Evolutionary conservation across 1,140 invertebrate genomes (phyloP).

Genomic region (Drosophila tani): DNA sequence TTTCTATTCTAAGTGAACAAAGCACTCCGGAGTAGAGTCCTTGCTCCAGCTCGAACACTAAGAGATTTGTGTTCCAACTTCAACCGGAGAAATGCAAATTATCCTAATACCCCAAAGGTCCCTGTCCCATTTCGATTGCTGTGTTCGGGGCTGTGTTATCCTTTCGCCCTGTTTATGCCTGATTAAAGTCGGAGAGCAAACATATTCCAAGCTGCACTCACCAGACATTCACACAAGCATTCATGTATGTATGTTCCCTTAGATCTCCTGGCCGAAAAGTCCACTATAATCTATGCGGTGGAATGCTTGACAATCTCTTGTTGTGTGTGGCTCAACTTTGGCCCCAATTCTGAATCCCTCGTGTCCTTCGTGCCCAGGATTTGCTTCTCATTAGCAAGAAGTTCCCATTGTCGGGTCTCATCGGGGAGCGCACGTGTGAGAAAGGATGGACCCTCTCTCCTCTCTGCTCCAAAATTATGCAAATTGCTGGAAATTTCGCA

Average conservation of each 20-base stretch:
- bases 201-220: slow-evolving; percentile 33
- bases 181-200: slow-evolving; percentile 45
- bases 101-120: slow-evolving; percentile 18
- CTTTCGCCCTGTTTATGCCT: slow-evolving; percentile 30
- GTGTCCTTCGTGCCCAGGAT: slow-evolving; percentile 21
- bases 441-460: slow-evolving; percentile 29
- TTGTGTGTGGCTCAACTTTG: slow-evolving; percentile 32
- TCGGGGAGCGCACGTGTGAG: slow-evolving; percentile 30
- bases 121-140: slow-evolving; percentile 39
- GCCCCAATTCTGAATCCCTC: slow-evolving; percentile 25
- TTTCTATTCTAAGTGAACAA: neutral
- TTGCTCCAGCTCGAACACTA: slow-evolving; percentile 1
- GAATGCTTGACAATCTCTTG: slow-evolving; percentile 42
- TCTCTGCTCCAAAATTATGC: slow-evolving; percentile 33
- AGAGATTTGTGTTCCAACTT: slow-evolving; percentile 7
- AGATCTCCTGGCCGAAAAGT: slow-evolving; percentile 21
- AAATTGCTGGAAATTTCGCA: slow-evolving; percentile 41
- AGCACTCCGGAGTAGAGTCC: neutral
- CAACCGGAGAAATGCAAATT: slow-evolving; percentile 39
- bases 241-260: neutral
- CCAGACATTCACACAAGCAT: slow-evolving; percentile 16
- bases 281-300: slow-evolving; percentile 37
- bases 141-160: neutral
- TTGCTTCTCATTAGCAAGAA: slow-evolving; percentile 45
- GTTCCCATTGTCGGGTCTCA: slow-evolving; percentile 22